These are phyloP conservation scores for Otolemur crassicaudatus DNA, from an alignment of 2,797 vertebrate species.

Conservation along the genomic window DNA sequence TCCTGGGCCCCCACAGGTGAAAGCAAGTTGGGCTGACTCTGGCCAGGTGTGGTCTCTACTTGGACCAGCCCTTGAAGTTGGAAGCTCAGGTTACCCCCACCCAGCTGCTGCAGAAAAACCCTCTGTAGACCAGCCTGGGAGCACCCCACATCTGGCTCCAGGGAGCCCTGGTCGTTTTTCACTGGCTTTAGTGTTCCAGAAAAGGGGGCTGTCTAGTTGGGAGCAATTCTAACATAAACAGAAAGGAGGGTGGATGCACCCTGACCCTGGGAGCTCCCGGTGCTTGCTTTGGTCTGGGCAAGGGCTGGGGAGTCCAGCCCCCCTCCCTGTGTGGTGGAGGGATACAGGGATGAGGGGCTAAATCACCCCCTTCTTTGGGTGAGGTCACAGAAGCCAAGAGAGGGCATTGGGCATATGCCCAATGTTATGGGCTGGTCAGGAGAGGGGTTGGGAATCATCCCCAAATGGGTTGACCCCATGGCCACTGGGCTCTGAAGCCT, in stretches of 20 bases:
- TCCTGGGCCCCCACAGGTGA: background rate
- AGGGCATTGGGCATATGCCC: background rate
- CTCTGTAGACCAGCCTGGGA: background rate
- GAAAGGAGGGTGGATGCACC: background rate
- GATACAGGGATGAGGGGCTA: no score
- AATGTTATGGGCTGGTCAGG: background rate
- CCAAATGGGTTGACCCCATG: background rate
- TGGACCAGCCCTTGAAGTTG: background rate
- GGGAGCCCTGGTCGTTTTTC: no score
- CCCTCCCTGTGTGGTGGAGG: background rate
- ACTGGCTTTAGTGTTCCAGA: background rate
- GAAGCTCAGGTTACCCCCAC: background rate
- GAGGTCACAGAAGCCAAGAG: background rate
- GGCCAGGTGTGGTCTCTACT: background rate
- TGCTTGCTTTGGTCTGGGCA: background rate
- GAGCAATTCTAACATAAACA: background rate
- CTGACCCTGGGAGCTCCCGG: background rate
- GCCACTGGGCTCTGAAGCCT: background rate
- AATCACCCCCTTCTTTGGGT: background rate
- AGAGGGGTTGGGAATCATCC: background rate
- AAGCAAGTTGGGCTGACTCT: background rate
- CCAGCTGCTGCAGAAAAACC: background rate
- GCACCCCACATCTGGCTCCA: rapidly evolving
- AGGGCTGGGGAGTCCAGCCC: background rate
- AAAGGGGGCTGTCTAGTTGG: background rate